Evolutionary conservation across 1,140 invertebrate species (phyloP), one percentile per base, ranked within the genome.

Genomic region (Campoletis sonorensis): DNA sequence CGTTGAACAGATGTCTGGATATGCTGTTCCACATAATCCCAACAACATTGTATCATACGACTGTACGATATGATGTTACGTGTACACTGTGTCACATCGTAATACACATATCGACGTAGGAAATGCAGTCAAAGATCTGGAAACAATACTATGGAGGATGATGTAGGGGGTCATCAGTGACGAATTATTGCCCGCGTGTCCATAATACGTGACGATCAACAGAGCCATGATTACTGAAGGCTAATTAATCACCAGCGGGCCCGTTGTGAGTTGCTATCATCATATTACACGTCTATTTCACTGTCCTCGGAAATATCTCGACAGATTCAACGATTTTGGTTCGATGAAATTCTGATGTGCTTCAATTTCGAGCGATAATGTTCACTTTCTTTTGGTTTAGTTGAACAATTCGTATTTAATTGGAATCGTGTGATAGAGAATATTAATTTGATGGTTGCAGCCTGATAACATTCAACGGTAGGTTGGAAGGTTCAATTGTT

Each of bases 131-230:
- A 27, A 64, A 64, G 61, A 27, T 64, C 61, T 23, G 61, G 21
- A 26, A 27, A 23, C 61, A 27, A 27, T 64, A 15, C 61, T 15
- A 64, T 64, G 61, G 23, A 64, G 61, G 8, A 64, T 26, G 23
- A 27, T 27, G 23, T 23, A 64, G 26, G n/a, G 58, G 11, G 26
- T 54, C 16, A 21, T 54, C 51, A 54, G 18, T 54, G 51, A 54
- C 51, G n/a, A 54, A 21, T 54, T 54, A 54, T 54, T 54, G 51
- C 11, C 61, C 21, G 61, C 67, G 30, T 70, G 30, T 70, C n/a
- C 16, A 33, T 70, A 70, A 70, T 70, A 70, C 67, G 30, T 70
- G 67, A 70, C 15, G 30, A 70, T 33, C 30, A 33, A 33, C 30
- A 18, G 30, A 70, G 13, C 67, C 67, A 2, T 70, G 67, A 33